Percentiles rank a stretch among this genome's conserved stretches.
These are phyloP conservation scores for Chironomus striatipennis DNA, from an alignment of 1,140 invertebrate species.

Conservation along the genomic window DNA sequence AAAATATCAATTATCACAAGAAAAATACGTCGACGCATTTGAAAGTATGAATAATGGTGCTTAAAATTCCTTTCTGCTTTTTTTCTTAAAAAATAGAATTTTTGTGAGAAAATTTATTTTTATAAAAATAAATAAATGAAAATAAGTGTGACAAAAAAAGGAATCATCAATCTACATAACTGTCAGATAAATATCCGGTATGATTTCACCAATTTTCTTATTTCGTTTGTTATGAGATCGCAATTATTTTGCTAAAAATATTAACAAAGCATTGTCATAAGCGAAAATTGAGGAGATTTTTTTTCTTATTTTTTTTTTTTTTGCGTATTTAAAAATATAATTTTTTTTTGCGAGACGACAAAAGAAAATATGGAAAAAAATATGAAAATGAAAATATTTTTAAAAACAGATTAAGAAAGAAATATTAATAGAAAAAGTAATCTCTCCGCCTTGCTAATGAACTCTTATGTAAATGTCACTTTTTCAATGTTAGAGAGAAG, in stretches of 20 bases:
- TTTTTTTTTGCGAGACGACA: not conserved
- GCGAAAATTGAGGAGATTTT: too few relatives aligned
- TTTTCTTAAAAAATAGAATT: too few relatives aligned
- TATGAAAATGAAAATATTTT: not conserved
- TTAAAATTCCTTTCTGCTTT: too few relatives aligned
- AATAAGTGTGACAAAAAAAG: not conserved
- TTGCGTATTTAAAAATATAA: not conserved
- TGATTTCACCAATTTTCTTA: conserved; percentile 2
- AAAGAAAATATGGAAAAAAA: not conserved
- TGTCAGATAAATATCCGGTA: not conserved
- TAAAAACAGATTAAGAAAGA: not conserved
- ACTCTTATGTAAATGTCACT: not conserved
- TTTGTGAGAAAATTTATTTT: not conserved
- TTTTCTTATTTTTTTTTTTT: not conserved
- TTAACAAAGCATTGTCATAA: not conserved
- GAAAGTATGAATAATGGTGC: too few relatives aligned
- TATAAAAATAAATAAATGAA: not conserved
- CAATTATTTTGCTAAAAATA: too few relatives aligned
- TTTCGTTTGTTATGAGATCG: not conserved
- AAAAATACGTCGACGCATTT: too few relatives aligned
- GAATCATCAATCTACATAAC: not conserved
- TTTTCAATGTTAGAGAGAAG: not conserved
- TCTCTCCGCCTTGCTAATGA: not conserved
- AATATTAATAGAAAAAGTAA: not conserved
- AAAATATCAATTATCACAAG: too few relatives aligned